Evolutionary conservation across 2,113 vertebrate species (phyloP).

Genomic region (Epinephelus cyanopodus): DNA sequence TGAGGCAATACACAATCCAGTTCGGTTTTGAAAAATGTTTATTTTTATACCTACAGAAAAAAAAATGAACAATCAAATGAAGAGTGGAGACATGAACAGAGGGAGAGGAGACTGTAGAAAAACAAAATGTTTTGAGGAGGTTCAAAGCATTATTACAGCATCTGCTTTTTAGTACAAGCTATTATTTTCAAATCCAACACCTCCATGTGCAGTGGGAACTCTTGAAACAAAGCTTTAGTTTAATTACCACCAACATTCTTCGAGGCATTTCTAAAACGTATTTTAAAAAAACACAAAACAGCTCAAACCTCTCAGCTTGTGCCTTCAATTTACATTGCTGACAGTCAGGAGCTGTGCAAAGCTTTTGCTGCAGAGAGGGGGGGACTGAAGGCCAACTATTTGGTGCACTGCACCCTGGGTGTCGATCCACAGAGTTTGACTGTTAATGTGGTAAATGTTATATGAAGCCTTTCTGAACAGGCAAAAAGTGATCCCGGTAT

Average conservation of each 20-base stretch:
- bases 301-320: conserved; percentile 35
- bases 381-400: conserved; percentile 61
- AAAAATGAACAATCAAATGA: conserved; percentile 68
- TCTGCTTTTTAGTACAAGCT: conserved; percentile 55
- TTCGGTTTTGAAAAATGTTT: conserved; percentile 79
- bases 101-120: conserved; percentile 56
- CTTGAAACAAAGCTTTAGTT: conserved; percentile 28
- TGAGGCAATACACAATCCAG: neutral
- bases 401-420: conserved; percentile 63
- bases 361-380: conserved; percentile 34
- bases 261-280: conserved; percentile 21
- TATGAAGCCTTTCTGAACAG: conserved; percentile 8
- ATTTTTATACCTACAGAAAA: conserved; percentile 79
- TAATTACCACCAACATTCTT: conserved; percentile 17
- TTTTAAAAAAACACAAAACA: conserved; percentile 21
- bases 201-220: conserved; percentile 19
- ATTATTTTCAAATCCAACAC: conserved; percentile 35
- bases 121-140: conserved; percentile 42
- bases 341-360: conserved; percentile 38
- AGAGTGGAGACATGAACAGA: conserved; percentile 54
- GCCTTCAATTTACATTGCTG: conserved; percentile 31
- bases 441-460: neutral
- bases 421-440: neutral
- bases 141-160: conserved; percentile 47
- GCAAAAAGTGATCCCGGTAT: neutral